Evolutionary conservation across 2,888 invertebrate genomes (phyloP).

Genomic region (Thymelicus sylvestris): DNA sequence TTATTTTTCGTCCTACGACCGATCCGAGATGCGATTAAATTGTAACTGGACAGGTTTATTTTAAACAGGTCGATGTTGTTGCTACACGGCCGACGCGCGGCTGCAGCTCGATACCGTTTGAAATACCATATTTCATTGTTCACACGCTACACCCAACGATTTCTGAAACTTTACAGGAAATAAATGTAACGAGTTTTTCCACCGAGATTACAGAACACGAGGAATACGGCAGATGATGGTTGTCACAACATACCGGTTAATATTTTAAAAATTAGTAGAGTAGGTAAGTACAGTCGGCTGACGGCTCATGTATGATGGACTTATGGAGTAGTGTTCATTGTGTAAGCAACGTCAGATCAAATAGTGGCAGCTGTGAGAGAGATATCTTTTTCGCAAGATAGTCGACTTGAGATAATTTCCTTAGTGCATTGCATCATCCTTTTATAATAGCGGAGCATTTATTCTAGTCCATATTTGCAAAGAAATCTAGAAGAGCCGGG

Average conservation of each 20-base stretch:
- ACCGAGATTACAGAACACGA: background rate
- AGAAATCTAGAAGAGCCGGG: constrained; percentile 36
- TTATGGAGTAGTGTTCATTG: too few species aligned
- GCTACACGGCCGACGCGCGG: constrained; percentile 33
- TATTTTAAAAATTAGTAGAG: background rate
- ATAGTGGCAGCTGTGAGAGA: background rate
- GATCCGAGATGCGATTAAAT: constrained; percentile 57
- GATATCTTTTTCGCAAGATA: constrained; percentile 11
- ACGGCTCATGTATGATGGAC: background rate
- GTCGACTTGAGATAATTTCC: constrained; percentile 3
- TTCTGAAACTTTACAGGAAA: constrained; percentile 13
- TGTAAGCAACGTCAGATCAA: too few species aligned
- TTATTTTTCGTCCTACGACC: constrained; percentile 55
- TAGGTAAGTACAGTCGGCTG: background rate
- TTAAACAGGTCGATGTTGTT: constrained; percentile 57
- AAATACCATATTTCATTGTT: constrained; percentile 21
- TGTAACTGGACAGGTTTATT: constrained; percentile 62
- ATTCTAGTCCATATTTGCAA: constrained; percentile 31
- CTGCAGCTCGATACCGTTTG: constrained; percentile 45
- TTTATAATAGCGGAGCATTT: constrained; percentile 25
- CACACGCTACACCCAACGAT: background rate
- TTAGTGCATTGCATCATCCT: constrained; percentile 29
- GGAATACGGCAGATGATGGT: background rate
- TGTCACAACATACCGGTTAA: too few species aligned
- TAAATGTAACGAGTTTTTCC: constrained; percentile 8